Evolutionary conservation across 2,113 vertebrate species (phyloP), one percentile per base, ranked within the genome.

Genomic region (Gavialis gangeticus): DNA sequence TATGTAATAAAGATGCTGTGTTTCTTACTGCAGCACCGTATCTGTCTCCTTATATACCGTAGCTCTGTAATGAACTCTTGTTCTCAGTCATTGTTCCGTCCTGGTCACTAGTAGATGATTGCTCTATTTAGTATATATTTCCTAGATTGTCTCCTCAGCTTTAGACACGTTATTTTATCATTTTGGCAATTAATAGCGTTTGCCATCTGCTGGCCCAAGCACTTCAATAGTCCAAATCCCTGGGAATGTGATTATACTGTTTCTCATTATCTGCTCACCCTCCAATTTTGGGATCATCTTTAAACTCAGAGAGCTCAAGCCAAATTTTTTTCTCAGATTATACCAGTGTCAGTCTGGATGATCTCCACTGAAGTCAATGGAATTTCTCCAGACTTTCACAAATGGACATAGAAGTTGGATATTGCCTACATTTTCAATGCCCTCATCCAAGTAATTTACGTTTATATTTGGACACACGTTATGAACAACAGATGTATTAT

Each of bases 401-500:
- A 96, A 92, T 2, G 2, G 92, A 97, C 96, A 94, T 71, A 75
- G 77, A 84, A 89, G 69, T 30, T 96, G 88, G 79, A 95, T 94
- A 92, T 89, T 95, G 77, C 92, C 69, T 94, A 79, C 87, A 77
- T 79, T 96, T 95, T 97, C 94, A 96, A 94, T 87, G 95, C 80
- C 34, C 58, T 91, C 55, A 84, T 93, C 77, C 71, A 81, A 85
- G 87, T 93, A 91, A 91, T 92, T 97, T 92, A 79, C 91, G 91
- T 92, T 92, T 94, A 93, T 95, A 82, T 84, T 80, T 86, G 94
- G 80, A 87, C 64, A 92, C 57, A 84, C 46, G 5, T 92, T 96
- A 97, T 91, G 94, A 97, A 89, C 91, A 97, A 96, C 96, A 96
- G 94, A 97, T 97, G 34, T 34, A 34, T 34, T 34, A 34, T 34